Conservation (phyloP, 2,113 vertebrate genomes). For the Cephalopholis sonnerati region DNA sequence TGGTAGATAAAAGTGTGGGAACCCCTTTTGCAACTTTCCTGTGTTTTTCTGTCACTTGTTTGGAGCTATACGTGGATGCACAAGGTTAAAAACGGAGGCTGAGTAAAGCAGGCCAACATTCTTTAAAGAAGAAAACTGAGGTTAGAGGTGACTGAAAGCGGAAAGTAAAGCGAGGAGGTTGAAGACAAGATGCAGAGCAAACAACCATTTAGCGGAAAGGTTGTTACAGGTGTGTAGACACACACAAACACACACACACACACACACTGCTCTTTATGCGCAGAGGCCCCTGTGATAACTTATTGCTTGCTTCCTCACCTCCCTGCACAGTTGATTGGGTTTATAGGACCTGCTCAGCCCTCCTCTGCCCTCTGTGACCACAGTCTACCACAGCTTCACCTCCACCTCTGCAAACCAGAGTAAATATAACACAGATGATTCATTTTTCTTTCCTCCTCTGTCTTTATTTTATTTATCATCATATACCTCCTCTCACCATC, state of each 20-base stretch:
- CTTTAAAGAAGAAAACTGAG: conserved; percentile 6
- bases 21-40: neutral
- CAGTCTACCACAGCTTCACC: conserved; percentile 3
- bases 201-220: conserved; percentile 32
- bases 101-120: neutral
- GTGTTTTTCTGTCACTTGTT: neutral
- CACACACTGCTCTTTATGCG: conserved; percentile 4
- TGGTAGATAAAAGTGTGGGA: no score
- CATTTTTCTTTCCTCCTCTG: conserved; percentile 18
- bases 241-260: neutral
- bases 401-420: conserved; percentile 17
- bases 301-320: conserved; percentile 79
- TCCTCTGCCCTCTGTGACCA: conserved; percentile 69
- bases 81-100: neutral
- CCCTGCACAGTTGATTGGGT: conserved; percentile 76
- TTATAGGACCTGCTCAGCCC: conserved; percentile 76
- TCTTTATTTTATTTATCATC: conserved; percentile 16
- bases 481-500: neutral
- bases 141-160: neutral
- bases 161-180: conserved; percentile 15
- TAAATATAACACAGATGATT: conserved; percentile 64
- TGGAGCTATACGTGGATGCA: neutral
- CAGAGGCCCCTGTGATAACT: conserved; percentile 73
- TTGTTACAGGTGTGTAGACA: conserved; percentile 65
- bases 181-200: conserved; percentile 28